A percentile compares a stretch with the other conserved stretches of the same genome.
Conservation (phyloP, 2,797 vertebrate genomes). For the Manis pentadactyla region DNA sequence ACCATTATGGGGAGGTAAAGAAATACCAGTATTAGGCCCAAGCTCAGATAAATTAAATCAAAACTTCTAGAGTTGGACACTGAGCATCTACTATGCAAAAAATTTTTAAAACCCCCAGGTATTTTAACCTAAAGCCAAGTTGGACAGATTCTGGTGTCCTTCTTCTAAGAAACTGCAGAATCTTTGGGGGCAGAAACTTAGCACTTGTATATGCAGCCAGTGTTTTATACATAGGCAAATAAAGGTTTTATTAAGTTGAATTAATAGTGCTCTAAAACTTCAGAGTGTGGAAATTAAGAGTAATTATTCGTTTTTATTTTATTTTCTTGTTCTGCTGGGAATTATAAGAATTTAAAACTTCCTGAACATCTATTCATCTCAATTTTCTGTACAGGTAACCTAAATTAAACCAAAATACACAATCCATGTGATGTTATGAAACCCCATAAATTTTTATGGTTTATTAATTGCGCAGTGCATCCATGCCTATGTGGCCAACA, state of each 20-base stretch:
- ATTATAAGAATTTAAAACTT: not conserved
- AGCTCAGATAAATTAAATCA: not conserved
- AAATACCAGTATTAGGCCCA: not conserved
- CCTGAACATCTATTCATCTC: not conserved
- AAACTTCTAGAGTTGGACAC: not conserved
- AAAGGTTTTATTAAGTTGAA: conserved; percentile 7
- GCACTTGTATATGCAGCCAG: not conserved
- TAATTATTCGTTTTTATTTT: not conserved
- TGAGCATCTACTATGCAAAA: not conserved
- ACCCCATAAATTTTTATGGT: not conserved
- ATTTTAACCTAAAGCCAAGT: not conserved
- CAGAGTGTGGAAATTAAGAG: not conserved
- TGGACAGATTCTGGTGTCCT: not conserved
- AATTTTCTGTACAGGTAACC: not conserved
- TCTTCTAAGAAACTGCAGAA: not conserved
- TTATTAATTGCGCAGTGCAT: not conserved
- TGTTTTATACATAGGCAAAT: not conserved
- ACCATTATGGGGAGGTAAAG: not conserved
- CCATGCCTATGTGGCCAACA: not conserved
- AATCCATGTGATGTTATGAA: not conserved
- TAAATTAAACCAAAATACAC: not conserved
- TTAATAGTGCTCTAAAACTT: not conserved
- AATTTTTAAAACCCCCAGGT: not conserved
- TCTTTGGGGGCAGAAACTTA: not conserved
- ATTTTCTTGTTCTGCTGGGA: not conserved